A percentile compares a stretch with the other conserved stretches of the same genome.
phyloP scores from a whole-genome alignment of 2,888 invertebrate species.

The Encarsia formosa region DNA sequence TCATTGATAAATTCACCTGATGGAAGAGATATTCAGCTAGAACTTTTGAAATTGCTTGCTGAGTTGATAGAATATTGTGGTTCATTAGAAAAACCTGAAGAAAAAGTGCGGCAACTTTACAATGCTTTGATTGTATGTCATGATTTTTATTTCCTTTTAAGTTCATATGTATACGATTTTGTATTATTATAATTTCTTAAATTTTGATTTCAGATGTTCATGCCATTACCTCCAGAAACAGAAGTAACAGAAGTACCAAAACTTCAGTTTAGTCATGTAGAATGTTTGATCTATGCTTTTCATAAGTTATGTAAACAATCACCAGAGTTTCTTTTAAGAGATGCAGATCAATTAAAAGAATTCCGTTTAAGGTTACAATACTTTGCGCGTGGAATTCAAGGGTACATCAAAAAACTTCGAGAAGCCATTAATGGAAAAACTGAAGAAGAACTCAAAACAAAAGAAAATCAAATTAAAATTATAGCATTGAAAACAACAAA shows the following conservation, averaged over 20 bases:
- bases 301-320: conserved; percentile 74
- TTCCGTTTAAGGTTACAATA: conserved; percentile 84
- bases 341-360: conserved; percentile 77
- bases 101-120: conserved; percentile 73
- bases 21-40: conserved; percentile 66
- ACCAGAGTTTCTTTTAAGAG: conserved; percentile 70
- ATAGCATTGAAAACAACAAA: conserved; percentile 84
- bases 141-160: no score
- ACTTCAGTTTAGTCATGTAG: conserved; percentile 88
- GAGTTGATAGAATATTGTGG: conserved; percentile 78
- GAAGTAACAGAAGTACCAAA: conserved; percentile 68
- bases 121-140: conserved; percentile 70
- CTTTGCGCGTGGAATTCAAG: conserved; percentile 87
- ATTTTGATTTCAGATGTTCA: conserved; percentile 62
- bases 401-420: conserved; percentile 70
- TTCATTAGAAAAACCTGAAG: conserved; percentile 68
- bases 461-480: conserved; percentile 74
- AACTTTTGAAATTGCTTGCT: conserved; percentile 80
- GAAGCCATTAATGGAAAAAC: conserved; percentile 66
- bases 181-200: neutral
- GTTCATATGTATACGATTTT: neutral
- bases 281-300: conserved; percentile 77
- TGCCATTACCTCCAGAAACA: conserved; percentile 81
- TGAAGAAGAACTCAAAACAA: conserved; percentile 68
- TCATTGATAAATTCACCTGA: conserved; percentile 62